Percentiles rank a stretch among this genome's conserved stretches.
Evolutionary conservation across 2,797 vertebrate genomes (phyloP).

Genomic region (Coregonus ussuriensis): DNA sequence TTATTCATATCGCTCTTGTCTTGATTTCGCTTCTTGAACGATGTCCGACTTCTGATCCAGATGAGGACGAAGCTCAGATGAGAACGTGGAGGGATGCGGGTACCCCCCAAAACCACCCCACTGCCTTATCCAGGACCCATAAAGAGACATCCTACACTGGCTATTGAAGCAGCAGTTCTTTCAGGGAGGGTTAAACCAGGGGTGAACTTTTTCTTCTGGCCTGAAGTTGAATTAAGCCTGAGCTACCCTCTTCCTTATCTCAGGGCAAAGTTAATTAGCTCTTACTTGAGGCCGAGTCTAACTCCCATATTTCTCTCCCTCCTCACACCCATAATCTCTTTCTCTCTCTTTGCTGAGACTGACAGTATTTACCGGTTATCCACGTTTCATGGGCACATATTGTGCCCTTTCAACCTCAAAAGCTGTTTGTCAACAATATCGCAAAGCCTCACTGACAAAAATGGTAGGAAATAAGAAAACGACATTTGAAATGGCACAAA

Average conservation of each 20-base stretch:
- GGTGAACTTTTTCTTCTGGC: neutral
- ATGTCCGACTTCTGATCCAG: neutral
- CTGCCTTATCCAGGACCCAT: neutral
- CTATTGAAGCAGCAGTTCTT: neutral
- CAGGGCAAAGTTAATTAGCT: conserved; percentile 2
- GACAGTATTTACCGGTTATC: neutral
- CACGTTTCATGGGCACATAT: neutral
- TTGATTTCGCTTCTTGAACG: neutral
- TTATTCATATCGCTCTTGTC: neutral
- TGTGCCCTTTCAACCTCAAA: neutral
- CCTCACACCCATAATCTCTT: neutral
- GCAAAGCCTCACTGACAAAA: neutral
- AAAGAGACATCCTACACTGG: neutral
- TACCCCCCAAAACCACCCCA: neutral
- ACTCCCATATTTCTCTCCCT: neutral
- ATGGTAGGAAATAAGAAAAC: neutral
- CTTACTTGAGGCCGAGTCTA: neutral
- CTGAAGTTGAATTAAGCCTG: neutral
- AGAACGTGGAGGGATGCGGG: neutral
- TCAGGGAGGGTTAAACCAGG: neutral
- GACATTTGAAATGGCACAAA: neutral
- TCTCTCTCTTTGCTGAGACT: neutral
- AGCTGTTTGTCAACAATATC: conserved; percentile 6
- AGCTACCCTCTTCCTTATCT: neutral
- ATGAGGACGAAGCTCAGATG: neutral